Percentiles rank a stretch among this genome's conserved stretches.
Evolutionary conservation across 1,140 invertebrate genomes (phyloP).

Genomic region (Grapholita molesta): DNA sequence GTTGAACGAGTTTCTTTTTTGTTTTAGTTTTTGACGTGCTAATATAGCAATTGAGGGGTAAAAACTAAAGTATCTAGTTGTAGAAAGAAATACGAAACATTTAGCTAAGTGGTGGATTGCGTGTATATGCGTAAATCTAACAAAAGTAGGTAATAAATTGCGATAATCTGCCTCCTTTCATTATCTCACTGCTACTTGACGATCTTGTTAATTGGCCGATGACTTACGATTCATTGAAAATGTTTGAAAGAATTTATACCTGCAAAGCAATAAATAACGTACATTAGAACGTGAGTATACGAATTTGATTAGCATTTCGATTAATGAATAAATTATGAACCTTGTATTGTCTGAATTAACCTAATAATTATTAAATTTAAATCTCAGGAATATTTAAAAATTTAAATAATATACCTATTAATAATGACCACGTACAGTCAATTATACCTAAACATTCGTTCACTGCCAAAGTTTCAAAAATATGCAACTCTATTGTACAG

Average conservation of each 20-base stretch:
- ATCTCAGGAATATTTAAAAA: no score
- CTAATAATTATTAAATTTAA: no score
- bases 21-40: conserved; percentile 2
- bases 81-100: not conserved
- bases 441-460: no score
- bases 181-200: not conserved
- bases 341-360: no score
- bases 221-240: not conserved
- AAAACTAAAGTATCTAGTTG: not conserved
- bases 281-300: no score
- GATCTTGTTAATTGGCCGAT: not conserved
- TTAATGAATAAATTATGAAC: no score
- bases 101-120: not conserved
- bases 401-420: no score
- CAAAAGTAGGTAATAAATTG: conserved; percentile 1
- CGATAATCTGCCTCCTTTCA: not conserved
- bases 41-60: conserved; percentile 1
- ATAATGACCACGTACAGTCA: no score
- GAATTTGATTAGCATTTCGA: no score
- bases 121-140: not conserved
- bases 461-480: no score
- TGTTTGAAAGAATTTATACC: not conserved
- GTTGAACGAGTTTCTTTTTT: not conserved
- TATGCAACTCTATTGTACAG: no score
- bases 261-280: not conserved